Conservation (phyloP, 2,113 vertebrate species). For the Rynchops niger region DNA sequence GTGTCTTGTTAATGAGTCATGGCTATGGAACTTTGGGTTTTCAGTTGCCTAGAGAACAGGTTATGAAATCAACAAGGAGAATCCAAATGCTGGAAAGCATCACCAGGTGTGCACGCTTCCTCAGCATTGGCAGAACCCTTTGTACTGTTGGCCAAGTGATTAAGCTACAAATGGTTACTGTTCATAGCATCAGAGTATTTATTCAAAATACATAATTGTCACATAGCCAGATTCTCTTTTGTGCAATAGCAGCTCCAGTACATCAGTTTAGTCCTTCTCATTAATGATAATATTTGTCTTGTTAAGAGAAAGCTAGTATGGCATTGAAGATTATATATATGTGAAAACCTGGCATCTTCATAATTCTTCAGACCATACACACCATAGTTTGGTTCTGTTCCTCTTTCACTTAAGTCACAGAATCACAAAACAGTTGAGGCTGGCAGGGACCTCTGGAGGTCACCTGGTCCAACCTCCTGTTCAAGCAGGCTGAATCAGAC, state of each 20-base stretch:
- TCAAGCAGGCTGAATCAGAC: not conserved
- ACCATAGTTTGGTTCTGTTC: accelerated
- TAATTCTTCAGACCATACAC: too few species aligned
- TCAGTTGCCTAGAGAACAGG: not conserved
- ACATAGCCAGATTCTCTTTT: not conserved
- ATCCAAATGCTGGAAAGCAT: not conserved
- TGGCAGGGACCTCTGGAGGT: not conserved
- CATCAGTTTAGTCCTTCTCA: not conserved
- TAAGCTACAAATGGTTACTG: not conserved
- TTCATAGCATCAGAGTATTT: not conserved
- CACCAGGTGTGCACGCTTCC: not conserved
- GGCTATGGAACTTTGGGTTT: not conserved
- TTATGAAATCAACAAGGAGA: not conserved
- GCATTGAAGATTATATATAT: not conserved
- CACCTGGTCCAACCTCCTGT: not conserved
- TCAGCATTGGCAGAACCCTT: not conserved
- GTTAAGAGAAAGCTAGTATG: not conserved
- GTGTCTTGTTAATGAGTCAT: not conserved
- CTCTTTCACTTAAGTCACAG: not conserved
- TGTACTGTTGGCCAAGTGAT: not conserved
- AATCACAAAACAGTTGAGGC: not conserved
- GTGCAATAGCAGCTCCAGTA: not conserved
- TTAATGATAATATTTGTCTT: not conserved
- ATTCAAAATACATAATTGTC: not conserved
- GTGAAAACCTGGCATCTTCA: not conserved